phyloP scores from a whole-genome alignment of 2,888 invertebrate species.

The Acronicta psi region DNA sequence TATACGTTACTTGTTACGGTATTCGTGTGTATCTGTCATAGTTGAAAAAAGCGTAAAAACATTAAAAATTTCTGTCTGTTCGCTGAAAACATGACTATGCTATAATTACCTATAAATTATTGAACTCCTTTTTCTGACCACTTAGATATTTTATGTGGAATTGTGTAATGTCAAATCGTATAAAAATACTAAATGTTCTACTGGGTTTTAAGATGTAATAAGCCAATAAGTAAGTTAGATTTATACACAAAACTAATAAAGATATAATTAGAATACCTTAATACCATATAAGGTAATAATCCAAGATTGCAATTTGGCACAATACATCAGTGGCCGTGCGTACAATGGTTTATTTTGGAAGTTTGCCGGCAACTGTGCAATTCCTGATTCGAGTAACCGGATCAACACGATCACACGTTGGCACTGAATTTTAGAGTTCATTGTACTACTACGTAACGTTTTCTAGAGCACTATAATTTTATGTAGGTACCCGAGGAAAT shows the following conservation, averaged over 20 bases:
- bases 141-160: too few relatives aligned
- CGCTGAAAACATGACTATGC: neutral
- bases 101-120: too few relatives aligned
- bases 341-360: slow-evolving; percentile 51
- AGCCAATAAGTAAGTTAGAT: neutral
- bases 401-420: slow-evolving; percentile 63
- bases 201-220: too few relatives aligned
- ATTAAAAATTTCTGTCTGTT: too few relatives aligned
- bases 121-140: too few relatives aligned
- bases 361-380: slow-evolving; percentile 53
- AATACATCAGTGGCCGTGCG: slow-evolving; percentile 39
- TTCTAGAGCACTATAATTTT: slow-evolving; percentile 32
- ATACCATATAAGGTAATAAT: slow-evolving; percentile 24
- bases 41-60: slow-evolving; percentile 20
- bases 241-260: slow-evolving; percentile 4
- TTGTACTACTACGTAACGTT: slow-evolving; percentile 50
- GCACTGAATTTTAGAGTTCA: slow-evolving; percentile 59
- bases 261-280: slow-evolving; percentile 7
- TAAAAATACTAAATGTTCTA: neutral
- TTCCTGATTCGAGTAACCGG: slow-evolving; percentile 48
- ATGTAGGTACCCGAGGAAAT: slow-evolving; percentile 31
- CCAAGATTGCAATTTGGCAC: slow-evolving; percentile 48
- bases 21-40: neutral
- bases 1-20: neutral
- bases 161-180: too few relatives aligned